phyloP scores from a whole-genome alignment of 2,888 invertebrate genomes.

The Shargacucullia verbasci region DNA sequence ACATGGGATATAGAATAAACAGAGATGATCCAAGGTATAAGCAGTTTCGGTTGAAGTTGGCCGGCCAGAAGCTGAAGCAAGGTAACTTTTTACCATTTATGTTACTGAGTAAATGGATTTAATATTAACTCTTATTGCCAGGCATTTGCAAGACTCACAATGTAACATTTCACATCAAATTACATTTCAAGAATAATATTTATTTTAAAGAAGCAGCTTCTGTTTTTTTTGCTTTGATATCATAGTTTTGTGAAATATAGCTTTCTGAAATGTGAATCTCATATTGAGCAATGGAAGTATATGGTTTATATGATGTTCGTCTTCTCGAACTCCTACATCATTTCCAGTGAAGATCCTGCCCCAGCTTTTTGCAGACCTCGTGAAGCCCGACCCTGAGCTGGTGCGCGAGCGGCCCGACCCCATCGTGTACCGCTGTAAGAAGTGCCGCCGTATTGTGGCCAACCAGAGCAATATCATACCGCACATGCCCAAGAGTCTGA shows the following conservation, averaged over 20 bases:
- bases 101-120: too few relatives aligned
- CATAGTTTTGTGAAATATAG: too few relatives aligned
- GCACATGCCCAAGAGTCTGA: slow-evolving; percentile 88
- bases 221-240: too few relatives aligned
- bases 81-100: too few relatives aligned
- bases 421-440: slow-evolving; percentile 94
- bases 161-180: too few relatives aligned
- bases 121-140: too few relatives aligned
- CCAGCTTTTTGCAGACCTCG: slow-evolving; percentile 92
- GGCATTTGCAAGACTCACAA: too few relatives aligned
- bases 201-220: too few relatives aligned
- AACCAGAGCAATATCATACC: slow-evolving; percentile 93
- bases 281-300: too few relatives aligned
- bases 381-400: slow-evolving; percentile 94
- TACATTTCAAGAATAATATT: too few relatives aligned
- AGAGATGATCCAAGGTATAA: slow-evolving; percentile 92
- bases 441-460: slow-evolving; percentile 95
- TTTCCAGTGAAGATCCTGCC: slow-evolving; percentile 94
- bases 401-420: slow-evolving; percentile 94
- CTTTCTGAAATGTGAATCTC: too few relatives aligned
- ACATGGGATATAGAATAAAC: slow-evolving; percentile 93
- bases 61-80: slow-evolving; percentile 94
- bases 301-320: slow-evolving; percentile 1
- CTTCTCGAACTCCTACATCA: slow-evolving; percentile 17
- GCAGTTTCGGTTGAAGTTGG: slow-evolving; percentile 93